phyloP scores from a whole-genome alignment of 1,140 invertebrate genomes.

The Cecropterus lyciades region DNA sequence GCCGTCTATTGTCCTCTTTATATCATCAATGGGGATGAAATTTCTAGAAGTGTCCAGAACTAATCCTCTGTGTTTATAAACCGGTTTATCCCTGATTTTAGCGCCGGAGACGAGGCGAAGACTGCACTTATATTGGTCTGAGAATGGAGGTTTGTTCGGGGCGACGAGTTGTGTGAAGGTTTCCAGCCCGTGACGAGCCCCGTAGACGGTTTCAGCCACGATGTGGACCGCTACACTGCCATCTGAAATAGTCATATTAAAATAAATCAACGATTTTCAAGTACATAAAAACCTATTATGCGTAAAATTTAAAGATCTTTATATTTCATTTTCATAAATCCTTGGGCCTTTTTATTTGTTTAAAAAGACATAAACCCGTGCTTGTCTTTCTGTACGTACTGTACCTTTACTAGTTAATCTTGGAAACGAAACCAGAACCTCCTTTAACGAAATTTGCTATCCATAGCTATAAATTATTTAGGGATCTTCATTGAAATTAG shows the following conservation, averaged over 20 bases:
- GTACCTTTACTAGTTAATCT: no score
- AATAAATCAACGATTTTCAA: no score
- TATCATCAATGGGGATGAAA: slow-evolving; percentile 87
- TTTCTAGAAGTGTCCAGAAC: slow-evolving; percentile 91
- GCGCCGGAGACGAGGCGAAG: slow-evolving; percentile 65
- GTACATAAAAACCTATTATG: no score
- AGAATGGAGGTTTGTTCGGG: slow-evolving; percentile 59
- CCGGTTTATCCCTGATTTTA: slow-evolving; percentile 88
- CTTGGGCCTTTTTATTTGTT: no score
- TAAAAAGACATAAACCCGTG: no score
- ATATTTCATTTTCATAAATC: no score
- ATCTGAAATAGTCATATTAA: slow-evolving; percentile 62
- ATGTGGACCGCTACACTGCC: slow-evolving; percentile 85
- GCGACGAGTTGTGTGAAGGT: slow-evolving; percentile 89
- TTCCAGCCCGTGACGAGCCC: slow-evolving; percentile 90
- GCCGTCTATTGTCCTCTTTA: slow-evolving; percentile 90
- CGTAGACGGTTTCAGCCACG: slow-evolving; percentile 88
- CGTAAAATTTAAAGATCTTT: no score
- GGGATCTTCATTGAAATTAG: no score
- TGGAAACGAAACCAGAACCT: no score
- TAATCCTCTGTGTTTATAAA: slow-evolving; percentile 89
- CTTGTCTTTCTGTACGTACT: no score
- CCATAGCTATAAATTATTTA: no score
- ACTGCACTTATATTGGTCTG: slow-evolving; percentile 49
- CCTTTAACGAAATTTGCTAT: no score